Conservation (phyloP, 1,140 invertebrate species). For the Tetramorium alpestre region DNA sequence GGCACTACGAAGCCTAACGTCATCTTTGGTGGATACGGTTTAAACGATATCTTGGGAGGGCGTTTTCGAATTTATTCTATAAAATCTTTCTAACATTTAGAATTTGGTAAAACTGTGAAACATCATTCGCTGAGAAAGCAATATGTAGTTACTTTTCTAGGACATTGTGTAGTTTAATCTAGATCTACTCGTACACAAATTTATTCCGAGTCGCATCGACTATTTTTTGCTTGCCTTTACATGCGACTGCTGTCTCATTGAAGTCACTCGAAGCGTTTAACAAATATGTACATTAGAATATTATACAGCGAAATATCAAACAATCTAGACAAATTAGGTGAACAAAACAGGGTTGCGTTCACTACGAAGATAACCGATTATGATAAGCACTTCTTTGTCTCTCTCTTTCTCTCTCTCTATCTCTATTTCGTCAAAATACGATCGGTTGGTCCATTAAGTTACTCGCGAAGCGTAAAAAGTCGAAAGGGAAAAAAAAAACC, state of each 20-base stretch:
- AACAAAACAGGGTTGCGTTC: neutral
- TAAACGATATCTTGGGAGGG: conserved; percentile 17
- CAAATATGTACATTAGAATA: conserved; percentile 36
- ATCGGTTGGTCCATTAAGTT: conserved; percentile 5
- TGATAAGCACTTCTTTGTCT: neutral
- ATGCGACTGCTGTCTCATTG: conserved; percentile 37
- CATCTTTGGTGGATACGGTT: conserved; percentile 41
- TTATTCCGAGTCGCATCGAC: conserved; percentile 47
- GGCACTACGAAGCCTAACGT: conserved; percentile 59
- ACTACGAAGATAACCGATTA: neutral
- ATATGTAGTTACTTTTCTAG: conserved; percentile 65
- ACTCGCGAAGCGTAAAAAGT: conserved; percentile 2
- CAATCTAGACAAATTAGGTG: conserved; percentile 13
- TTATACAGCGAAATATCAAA: conserved; percentile 54
- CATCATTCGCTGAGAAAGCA: conserved; percentile 62
- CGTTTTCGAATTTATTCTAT: conserved; percentile 52
- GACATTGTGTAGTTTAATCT: conserved; percentile 44
- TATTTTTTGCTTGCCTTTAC: conserved; percentile 51
- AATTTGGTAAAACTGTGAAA: conserved; percentile 30
- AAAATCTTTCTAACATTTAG: conserved; percentile 54
- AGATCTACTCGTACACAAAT: conserved; percentile 38
- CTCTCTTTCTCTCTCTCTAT: neutral
- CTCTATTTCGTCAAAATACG: neutral
- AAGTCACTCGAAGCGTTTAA: conserved; percentile 32
- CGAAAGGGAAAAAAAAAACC: conserved; percentile 34